A percentile compares a stretch with the other conserved stretches of the same genome.
These are phyloP conservation scores for Ceraclea dissimilis DNA, from an alignment of 2,888 invertebrate genomes.

Conservation along the genomic window DNA sequence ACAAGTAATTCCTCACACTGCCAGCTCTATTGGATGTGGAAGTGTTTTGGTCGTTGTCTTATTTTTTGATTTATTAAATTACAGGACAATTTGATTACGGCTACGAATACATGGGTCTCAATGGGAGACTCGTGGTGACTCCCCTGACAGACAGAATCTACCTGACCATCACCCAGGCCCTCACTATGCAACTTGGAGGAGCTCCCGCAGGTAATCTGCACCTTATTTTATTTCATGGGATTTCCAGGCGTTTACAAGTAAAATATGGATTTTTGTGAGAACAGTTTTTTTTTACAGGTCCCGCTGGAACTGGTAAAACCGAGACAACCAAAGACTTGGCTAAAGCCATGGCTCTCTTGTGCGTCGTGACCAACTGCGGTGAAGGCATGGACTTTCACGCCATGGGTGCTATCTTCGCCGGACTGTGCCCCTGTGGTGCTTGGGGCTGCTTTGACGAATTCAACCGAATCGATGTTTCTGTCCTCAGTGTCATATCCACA, in stretches of 20 bases:
- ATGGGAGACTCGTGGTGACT: conserved; percentile 84
- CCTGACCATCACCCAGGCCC: conserved; percentile 85
- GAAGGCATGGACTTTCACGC: conserved; percentile 90
- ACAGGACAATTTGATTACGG: conserved; percentile 80
- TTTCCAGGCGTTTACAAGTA: not conserved
- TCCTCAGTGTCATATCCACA: conserved; percentile 86
- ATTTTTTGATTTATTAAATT: too few relatives aligned
- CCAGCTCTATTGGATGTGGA: too few relatives aligned
- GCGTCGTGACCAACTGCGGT: conserved; percentile 86
- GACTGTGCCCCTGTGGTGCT: conserved; percentile 80
- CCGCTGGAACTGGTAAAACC: conserved; percentile 81
- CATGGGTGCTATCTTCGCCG: conserved; percentile 66
- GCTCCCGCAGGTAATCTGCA: conserved; percentile 67
- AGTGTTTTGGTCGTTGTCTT: too few relatives aligned
- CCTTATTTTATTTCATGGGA: too few relatives aligned
- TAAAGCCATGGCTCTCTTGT: conserved; percentile 76
- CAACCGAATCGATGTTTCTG: conserved; percentile 87
- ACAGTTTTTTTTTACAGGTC: conserved; percentile 40
- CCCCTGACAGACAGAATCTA: conserved; percentile 90
- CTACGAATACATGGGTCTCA: conserved; percentile 92
- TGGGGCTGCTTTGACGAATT: conserved; percentile 97
- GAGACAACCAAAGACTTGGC: conserved; percentile 90
- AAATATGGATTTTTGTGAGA: not conserved
- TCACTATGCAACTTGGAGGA: conserved; percentile 86
- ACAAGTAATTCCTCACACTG: too few relatives aligned